Conservation (phyloP, 2,797 vertebrate genomes). For the Euthynnus affinis region DNA sequence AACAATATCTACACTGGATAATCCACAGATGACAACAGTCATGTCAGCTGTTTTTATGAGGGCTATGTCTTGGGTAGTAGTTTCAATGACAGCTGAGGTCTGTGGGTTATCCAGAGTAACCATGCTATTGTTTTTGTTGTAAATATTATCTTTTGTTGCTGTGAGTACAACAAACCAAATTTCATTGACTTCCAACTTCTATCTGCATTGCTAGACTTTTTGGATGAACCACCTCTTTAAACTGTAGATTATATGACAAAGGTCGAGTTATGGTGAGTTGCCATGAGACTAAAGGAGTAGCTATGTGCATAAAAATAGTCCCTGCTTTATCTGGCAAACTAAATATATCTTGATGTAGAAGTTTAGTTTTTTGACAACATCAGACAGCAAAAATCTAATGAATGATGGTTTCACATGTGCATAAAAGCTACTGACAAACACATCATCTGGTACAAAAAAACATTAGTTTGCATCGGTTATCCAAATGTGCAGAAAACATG, state of each 20-base stretch:
- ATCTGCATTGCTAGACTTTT: background rate
- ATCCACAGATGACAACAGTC: background rate
- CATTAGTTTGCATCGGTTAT: background rate
- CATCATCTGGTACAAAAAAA: constrained; percentile 5
- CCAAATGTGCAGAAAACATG: constrained; percentile 15
- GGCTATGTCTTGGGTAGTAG: background rate
- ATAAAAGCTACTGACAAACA: constrained; percentile 6
- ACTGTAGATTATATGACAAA: constrained; percentile 3
- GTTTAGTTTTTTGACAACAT: no score
- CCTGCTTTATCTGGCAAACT: no score
- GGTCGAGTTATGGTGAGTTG: fast-evolving
- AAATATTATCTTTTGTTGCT: background rate
- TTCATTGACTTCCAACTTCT: background rate
- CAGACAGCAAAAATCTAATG: background rate
- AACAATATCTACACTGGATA: background rate
- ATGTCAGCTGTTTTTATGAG: background rate
- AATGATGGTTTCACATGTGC: background rate
- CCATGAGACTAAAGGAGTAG: no score
- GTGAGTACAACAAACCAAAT: background rate
- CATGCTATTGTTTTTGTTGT: background rate
- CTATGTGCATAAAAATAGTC: no score
- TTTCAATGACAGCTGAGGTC: background rate
- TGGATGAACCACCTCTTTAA: background rate
- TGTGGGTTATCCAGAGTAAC: background rate
- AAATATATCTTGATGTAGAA: no score